Base-by-base conservation (phyloP, 2,888 invertebrate genomes). In the Spialia ferax region DNA sequence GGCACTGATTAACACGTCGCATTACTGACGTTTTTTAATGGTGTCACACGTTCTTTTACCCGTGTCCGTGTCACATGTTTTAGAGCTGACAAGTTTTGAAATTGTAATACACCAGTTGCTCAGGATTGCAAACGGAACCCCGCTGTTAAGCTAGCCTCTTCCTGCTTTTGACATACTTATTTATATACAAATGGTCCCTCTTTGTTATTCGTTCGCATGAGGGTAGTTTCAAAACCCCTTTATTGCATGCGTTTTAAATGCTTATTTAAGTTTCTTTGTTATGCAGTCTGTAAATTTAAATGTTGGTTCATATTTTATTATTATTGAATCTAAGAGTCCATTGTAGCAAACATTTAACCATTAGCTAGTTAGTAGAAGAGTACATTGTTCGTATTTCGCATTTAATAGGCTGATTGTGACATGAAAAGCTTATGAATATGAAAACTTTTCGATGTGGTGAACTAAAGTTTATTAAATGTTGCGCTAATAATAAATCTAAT, bases 151-250 rank as follows among this genome's bases (percentile, higher is more conserved):
- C 22, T 15, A 45, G 29, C 38, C 78, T 65, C 70, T 70, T 79
- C 77, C 84, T 89, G 88, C 69, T 77, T 77, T 74, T 88, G 89
- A 88, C 89, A 88, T 76, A 87, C 84, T 82, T 85, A 82, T 77
- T 81, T 76, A 77, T 75, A 77, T 80, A 85, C 82, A 80, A 78
- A 75, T 71, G 71, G 72, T 72, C 72, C 76, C 50, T 69, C 77
- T 78, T 79, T 79, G 77, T 83, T 81, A 79, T 78, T 70, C 65
- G 71, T 70, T 75, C 71, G 72, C 74, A 64, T 67, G 66, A 32
- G 71, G 73, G 69, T 70, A 75, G 76, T 73, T 76, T 66, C 65
- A 71, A 56, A 61, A 60, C n/a, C 50, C 29, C 18, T 60, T 60
- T 45, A 32, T 55, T 45, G 29, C 29, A 29, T 42, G 42, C 54